These are phyloP conservation scores for Brachymystax lenok DNA, from an alignment of 2,797 vertebrate genomes.

Conservation along the genomic window DNA sequence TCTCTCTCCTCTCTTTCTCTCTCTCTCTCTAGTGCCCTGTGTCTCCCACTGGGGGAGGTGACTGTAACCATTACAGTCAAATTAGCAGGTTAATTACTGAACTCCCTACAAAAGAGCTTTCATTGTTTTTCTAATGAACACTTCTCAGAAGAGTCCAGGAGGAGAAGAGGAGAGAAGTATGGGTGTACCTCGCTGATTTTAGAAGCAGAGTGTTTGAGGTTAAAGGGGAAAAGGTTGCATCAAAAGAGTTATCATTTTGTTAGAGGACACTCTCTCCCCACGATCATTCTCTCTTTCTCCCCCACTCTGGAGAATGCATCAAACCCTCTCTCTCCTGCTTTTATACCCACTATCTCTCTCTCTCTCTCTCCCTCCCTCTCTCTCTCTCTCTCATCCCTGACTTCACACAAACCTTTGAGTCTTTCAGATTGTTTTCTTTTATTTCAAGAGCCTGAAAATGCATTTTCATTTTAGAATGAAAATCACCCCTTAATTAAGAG, in stretches of 20 bases:
- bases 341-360: slow-evolving; percentile 12
- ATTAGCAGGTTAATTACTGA: slow-evolving; percentile 77
- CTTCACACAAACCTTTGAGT: slow-evolving; percentile 69
- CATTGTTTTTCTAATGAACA: slow-evolving; percentile 54
- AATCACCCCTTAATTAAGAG: slow-evolving; percentile 50
- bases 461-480: slow-evolving; percentile 53
- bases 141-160: slow-evolving; percentile 24
- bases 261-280: slow-evolving; percentile 32
- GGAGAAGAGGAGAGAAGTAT: slow-evolving; percentile 37
- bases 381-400: slow-evolving; percentile 72
- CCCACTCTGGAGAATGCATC: slow-evolving; percentile 6
- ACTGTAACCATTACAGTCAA: slow-evolving; percentile 78
- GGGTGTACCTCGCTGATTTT: slow-evolving; percentile 45
- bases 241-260: slow-evolving; percentile 63
- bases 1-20: slow-evolving; percentile 54
- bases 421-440: slow-evolving; percentile 54
- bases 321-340: slow-evolving; percentile 28
- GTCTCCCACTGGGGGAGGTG: slow-evolving; percentile 72
- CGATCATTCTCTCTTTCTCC: slow-evolving; percentile 41
- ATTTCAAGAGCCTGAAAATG: slow-evolving; percentile 39
- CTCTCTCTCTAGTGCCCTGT: slow-evolving; percentile 59
- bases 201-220: slow-evolving; percentile 62
- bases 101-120: slow-evolving; percentile 65
- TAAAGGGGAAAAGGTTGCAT: slow-evolving; percentile 68
- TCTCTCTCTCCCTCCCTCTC: slow-evolving; percentile 35